These are phyloP conservation scores for Percopsis omiscomaycus DNA, from an alignment of 2,797 vertebrate genomes.

Conservation along the genomic window DNA sequence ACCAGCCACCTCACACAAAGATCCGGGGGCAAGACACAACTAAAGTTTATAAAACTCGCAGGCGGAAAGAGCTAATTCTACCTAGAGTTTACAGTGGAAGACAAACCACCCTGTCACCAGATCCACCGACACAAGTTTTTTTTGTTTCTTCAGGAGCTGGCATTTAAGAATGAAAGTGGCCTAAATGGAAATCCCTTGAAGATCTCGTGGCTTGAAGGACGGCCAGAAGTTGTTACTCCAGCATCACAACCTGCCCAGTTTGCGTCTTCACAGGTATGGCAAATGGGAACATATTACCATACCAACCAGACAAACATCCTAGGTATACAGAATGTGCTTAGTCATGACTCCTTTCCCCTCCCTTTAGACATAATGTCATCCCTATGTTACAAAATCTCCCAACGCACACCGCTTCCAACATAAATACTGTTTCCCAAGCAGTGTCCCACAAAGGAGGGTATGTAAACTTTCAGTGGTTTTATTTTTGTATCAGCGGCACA, in stretches of 20 bases:
- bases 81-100: neutral
- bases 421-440: conserved; percentile 60
- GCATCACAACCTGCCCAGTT: conserved; percentile 56
- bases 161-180: conserved; percentile 89
- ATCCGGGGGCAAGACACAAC: conserved; percentile 14
- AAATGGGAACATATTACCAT: neutral
- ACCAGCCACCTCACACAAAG: conserved; percentile 19
- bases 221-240: conserved; percentile 67
- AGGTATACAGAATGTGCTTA: conserved; percentile 17
- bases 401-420: conserved; percentile 47
- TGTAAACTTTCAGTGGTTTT: conserved; percentile 64
- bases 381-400: conserved; percentile 42
- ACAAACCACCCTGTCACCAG: conserved; percentile 2
- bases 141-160: conserved; percentile 83
- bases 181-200: conserved; percentile 87
- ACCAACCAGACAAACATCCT: neutral
- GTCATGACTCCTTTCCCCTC: conserved; percentile 20
- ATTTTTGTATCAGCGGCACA: conserved; percentile 58
- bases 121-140: conserved; percentile 10
- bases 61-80: neutral
- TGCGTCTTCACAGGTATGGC: conserved; percentile 78
- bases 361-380: conserved; percentile 20
- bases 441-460: conserved; percentile 52
- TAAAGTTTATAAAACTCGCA: conserved; percentile 5
- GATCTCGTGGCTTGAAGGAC: conserved; percentile 91